phyloP scores from a whole-genome alignment of 2,113 vertebrate genomes.

The Pituophis catenifer region DNA sequence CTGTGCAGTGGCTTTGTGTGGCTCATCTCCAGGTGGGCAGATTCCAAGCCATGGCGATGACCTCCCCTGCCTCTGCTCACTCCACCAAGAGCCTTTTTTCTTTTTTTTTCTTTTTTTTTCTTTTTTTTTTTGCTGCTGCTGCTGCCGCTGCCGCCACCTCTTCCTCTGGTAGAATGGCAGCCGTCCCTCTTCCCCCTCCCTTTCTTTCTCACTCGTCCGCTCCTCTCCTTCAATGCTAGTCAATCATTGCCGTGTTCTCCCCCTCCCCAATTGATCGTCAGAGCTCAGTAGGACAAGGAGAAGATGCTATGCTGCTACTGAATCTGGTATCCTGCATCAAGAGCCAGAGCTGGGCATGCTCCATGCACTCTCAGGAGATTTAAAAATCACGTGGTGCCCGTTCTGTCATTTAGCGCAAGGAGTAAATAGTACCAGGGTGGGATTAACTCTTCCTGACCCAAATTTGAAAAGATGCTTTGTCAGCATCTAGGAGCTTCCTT shows the following conservation, averaged over 20 bases:
- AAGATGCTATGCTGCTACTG: slow-evolving; percentile 51
- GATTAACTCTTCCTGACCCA: not conserved
- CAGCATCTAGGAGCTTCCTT: slow-evolving; percentile 2
- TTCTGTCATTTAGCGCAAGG: slow-evolving; percentile 69
- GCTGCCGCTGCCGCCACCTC: not conserved
- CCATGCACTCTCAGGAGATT: slow-evolving; percentile 65
- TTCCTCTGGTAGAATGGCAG: not conserved
- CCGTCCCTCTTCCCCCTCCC: not conserved
- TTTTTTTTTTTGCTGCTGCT: not conserved
- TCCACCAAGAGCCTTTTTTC: not conserved
- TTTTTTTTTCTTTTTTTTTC: too few relatives aligned
- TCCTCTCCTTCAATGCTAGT: not conserved
- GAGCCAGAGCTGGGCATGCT: slow-evolving; percentile 76
- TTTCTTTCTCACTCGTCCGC: not conserved
- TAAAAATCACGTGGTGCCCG: slow-evolving; percentile 63
- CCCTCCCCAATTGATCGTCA: not conserved
- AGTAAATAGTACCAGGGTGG: slow-evolving; percentile 57
- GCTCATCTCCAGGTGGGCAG: not conserved
- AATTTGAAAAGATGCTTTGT: not conserved
- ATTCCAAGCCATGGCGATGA: slow-evolving; percentile 18
- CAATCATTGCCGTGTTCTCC: not conserved
- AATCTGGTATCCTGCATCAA: slow-evolving; percentile 63
- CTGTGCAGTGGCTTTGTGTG: not conserved
- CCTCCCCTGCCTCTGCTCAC: not conserved
- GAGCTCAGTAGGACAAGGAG: slow-evolving; percentile 35